A percentile compares a stretch with the other conserved stretches of the same genome.
These are phyloP conservation scores for Coluber constrictor DNA, from an alignment of 2,797 vertebrate genomes.

Conservation along the genomic window DNA sequence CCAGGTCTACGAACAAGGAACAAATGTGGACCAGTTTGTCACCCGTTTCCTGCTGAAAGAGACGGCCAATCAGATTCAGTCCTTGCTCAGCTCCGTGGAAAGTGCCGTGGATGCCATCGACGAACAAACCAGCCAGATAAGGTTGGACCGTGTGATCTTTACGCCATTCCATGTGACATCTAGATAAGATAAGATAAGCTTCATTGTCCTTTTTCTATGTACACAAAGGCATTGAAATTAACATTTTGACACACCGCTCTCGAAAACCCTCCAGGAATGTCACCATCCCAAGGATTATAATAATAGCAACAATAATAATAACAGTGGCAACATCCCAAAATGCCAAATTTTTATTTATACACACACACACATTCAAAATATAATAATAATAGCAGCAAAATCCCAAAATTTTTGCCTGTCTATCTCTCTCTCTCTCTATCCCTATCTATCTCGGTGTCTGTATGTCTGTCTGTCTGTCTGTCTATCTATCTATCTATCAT, in stretches of 20 bases:
- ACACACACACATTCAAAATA: no score
- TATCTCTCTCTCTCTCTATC: no score
- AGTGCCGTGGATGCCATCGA: conserved; percentile 95
- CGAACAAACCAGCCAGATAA: conserved; percentile 86
- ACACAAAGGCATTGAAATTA: not conserved
- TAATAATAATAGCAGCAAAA: no score
- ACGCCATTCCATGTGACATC: not conserved
- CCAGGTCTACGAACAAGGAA: conserved; percentile 92
- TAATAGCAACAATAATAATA: not conserved
- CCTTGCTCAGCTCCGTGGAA: conserved; percentile 92
- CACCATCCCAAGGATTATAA: not conserved
- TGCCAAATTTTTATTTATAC: no score
- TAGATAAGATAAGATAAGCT: not conserved
- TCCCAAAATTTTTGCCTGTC: no score
- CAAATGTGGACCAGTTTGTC: conserved; percentile 94
- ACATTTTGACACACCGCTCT: not conserved
- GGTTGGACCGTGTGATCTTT: conserved; percentile 49
- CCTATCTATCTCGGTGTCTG: no score
- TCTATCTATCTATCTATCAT: no score
- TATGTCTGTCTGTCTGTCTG: no score
- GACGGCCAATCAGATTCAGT: conserved; percentile 94
- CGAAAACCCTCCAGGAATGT: not conserved
- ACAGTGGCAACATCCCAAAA: no score
- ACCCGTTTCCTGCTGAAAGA: conserved; percentile 96
- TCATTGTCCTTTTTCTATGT: not conserved